Conservation (phyloP, 1,140 invertebrate genomes). For the Lithobius niger region DNA sequence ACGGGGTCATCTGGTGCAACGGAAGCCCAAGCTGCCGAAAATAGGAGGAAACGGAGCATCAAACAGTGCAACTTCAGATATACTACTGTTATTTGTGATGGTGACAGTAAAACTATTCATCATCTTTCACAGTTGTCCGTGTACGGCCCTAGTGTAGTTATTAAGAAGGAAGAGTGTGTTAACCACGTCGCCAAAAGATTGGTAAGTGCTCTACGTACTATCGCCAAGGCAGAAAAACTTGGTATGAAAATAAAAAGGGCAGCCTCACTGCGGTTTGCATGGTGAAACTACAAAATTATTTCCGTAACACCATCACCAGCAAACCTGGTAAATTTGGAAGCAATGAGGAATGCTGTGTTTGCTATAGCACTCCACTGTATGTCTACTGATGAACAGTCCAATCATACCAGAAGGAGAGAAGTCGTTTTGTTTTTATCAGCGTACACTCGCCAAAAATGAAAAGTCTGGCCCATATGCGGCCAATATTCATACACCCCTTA, state of each 20-base stretch:
- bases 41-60: not conserved
- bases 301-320: not conserved
- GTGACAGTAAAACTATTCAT: not conserved
- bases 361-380: not conserved
- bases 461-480: not conserved
- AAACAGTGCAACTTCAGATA: not conserved
- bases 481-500: not conserved
- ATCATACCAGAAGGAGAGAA: not conserved
- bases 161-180: not conserved
- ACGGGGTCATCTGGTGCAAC: not conserved
- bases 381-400: not conserved
- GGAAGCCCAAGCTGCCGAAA: not conserved
- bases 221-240: not conserved
- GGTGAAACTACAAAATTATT: not conserved
- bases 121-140: not conserved
- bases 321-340: not conserved
- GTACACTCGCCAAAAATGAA: not conserved
- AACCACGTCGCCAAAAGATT: not conserved
- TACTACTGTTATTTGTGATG: not conserved
- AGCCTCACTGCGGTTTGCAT: not conserved
- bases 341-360: not conserved
- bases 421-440: too few species aligned
- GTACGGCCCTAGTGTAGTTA: not conserved
- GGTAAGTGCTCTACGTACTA: not conserved
- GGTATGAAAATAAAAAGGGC: not conserved